Evolutionary conservation across 2,113 vertebrate genomes (phyloP), one percentile per base, ranked within the genome.

Genomic region (Labeo rohita): DNA sequence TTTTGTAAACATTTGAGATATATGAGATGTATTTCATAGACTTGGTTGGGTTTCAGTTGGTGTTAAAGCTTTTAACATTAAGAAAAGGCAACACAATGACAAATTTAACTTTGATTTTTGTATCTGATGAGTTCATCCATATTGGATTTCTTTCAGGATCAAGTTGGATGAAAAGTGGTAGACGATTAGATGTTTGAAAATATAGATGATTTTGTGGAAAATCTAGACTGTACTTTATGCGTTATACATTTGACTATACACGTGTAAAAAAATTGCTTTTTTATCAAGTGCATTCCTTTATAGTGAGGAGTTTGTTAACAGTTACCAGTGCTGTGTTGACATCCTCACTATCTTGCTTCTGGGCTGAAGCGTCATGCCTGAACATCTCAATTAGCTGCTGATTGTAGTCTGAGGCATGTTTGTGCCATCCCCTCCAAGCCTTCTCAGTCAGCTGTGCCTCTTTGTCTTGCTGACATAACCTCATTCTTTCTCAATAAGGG

Each of bases 401-500:
- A n/a, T 82, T 82, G 79, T 28, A 66, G n/a, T 45, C 21, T 39
- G 76, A 73, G 66, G 77, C 77, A 56, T 28, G 59, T 86, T 86
- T 56, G 13, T 80, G 65, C 66, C 70, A 34, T 36, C 18, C 84
- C 49, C 36, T 45, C 50, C 11, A 82, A 66, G n/a, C 49, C 49
- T 68, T 72, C 72, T 61, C 16, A 45, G 84, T 66, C 39, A 84
- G 49, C 74, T 72, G 43, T 54, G 49, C 21, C 75, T 81, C 63
- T 79, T 80, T 72, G 56, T 82, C 23, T 43, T 74, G 72, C 54
- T 63, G 78, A 43, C 78, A 65, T 82, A 50, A 74, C 78, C 50
- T 70, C 0, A 9, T 36, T 50, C 34, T 93, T 91, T 92, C 91
- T 93, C 90, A 83, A 88, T 85, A 85, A 90, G 86, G 91, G 92